Percentiles rank a stretch among this genome's conserved stretches.
Evolutionary conservation across 2,113 vertebrate genomes (phyloP).

Genomic region (Peromyscus polionotus): DNA sequence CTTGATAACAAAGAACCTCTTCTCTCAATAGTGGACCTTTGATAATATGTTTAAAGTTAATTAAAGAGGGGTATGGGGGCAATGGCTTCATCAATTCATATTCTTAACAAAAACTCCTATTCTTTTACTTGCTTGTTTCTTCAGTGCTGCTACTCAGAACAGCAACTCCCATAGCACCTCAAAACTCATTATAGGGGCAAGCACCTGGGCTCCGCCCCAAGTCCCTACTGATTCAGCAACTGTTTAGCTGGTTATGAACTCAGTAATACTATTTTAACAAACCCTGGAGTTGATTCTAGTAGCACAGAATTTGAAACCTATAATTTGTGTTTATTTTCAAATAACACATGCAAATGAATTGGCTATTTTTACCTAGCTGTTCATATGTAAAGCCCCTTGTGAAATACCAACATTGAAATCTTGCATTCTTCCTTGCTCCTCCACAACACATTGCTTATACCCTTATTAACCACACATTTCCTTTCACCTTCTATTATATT

Average conservation of each 20-base stretch:
- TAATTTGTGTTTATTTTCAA: conserved; percentile 48
- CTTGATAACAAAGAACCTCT: background rate
- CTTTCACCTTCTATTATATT: conserved; percentile 64
- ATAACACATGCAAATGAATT: conserved; percentile 52
- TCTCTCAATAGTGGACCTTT: conserved; percentile 10
- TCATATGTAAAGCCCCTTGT: conserved; percentile 15
- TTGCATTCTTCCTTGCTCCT: background rate
- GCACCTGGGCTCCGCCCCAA: background rate
- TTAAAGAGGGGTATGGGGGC: background rate
- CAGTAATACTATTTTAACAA: conserved; percentile 57
- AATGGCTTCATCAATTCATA: conserved; percentile 35
- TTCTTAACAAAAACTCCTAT: background rate
- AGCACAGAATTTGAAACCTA: conserved; percentile 9
- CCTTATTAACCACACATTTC: conserved; percentile 65
- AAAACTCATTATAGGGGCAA: conserved; percentile 37
- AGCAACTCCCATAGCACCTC: background rate
- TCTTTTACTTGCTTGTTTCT: background rate
- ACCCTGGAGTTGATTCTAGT: background rate
- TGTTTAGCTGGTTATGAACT: background rate
- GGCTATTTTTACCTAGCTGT: conserved; percentile 30
- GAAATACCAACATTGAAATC: conserved; percentile 32
- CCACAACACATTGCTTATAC: conserved; percentile 52
- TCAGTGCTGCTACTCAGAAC: background rate
- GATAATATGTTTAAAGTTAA: conserved; percentile 25
- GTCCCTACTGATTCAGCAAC: conserved; percentile 29